Percentiles rank a stretch among this genome's conserved stretches.
These are phyloP conservation scores for Calycopis cecrops DNA, from an alignment of 1,140 invertebrate species.

Conservation along the genomic window DNA sequence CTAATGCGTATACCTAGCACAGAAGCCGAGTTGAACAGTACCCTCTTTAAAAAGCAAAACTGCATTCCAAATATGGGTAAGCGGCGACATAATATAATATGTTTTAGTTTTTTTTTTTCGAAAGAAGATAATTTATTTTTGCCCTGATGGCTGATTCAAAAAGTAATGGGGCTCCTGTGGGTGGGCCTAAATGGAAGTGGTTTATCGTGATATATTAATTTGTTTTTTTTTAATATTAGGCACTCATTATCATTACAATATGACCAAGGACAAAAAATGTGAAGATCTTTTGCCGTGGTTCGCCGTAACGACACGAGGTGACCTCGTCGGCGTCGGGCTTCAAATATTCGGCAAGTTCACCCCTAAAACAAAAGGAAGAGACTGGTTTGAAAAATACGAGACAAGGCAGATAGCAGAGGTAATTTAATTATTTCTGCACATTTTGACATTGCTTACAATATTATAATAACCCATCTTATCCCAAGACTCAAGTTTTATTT, in stretches of 20 bases:
- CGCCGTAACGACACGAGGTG: constrained; percentile 46
- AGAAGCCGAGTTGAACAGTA: constrained; percentile 48
- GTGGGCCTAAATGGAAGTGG: no score
- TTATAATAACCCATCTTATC: no score
- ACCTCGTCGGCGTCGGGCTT: constrained; percentile 56
- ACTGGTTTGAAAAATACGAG: constrained; percentile 53
- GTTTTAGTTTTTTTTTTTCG: not conserved
- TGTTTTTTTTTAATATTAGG: constrained; percentile 41
- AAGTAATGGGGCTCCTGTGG: no score
- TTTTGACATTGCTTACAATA: not conserved
- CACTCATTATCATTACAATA: constrained; percentile 67
- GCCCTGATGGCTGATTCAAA: no score
- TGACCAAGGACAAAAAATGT: constrained; percentile 53
- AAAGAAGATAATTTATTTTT: no score
- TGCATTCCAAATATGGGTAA: constrained; percentile 69
- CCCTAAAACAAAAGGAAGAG: constrained; percentile 29
- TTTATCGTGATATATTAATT: no score
- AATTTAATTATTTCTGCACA: not conserved
- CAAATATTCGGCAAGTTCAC: constrained; percentile 50
- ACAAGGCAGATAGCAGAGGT: constrained; percentile 14
- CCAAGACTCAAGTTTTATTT: no score
- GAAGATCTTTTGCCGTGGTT: constrained; percentile 62
- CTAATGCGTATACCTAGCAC: constrained; percentile 53
- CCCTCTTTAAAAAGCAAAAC: constrained; percentile 61
- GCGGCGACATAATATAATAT: no score